Evolutionary conservation across 2,797 vertebrate species (phyloP).

Genomic region (Eidolon dupreanum): DNA sequence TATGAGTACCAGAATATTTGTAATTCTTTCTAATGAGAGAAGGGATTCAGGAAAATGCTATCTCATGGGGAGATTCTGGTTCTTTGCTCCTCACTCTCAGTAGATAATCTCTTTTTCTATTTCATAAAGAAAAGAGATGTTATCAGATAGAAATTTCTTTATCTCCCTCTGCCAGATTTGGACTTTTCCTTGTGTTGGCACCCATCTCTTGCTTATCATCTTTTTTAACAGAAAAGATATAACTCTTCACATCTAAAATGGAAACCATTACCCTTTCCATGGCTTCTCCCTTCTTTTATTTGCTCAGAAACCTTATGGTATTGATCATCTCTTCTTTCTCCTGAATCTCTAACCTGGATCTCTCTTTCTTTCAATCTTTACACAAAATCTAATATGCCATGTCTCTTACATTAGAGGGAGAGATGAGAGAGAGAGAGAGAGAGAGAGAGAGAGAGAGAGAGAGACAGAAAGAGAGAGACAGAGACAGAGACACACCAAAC

Average conservation of each 20-base stretch:
- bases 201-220: not conserved
- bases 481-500: not conserved
- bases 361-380: not conserved
- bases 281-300: not conserved
- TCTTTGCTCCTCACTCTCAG: not conserved
- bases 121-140: not conserved
- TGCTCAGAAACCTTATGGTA: not conserved
- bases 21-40: not conserved
- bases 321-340: not conserved
- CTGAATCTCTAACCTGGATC: not conserved
- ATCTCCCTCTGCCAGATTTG: not conserved
- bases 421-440: not conserved
- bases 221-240: not conserved
- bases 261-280: not conserved
- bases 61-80: not conserved
- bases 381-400: not conserved
- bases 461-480: not conserved
- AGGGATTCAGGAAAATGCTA: not conserved
- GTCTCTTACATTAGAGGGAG: not conserved
- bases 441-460: not conserved
- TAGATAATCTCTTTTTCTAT: not conserved
- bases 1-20: not conserved
- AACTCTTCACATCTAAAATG: not conserved
- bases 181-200: too few relatives aligned
- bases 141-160: not conserved